Base-by-base conservation (phyloP, 2,888 invertebrate species). In the Hecatera dysodea region DNA sequence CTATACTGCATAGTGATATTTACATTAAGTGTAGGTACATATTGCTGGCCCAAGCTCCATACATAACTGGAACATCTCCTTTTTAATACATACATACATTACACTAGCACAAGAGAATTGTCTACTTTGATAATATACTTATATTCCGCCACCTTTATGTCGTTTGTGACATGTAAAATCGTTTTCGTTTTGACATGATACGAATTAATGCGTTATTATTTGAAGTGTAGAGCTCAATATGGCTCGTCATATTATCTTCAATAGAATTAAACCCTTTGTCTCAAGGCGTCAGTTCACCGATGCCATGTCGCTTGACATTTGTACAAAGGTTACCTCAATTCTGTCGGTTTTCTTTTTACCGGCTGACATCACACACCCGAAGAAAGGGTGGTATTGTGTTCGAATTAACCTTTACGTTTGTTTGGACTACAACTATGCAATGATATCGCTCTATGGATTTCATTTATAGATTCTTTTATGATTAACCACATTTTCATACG, bases 221-320 rank as follows among this genome's bases (percentile, higher is more conserved):
- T 72, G 75, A 81, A 69, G 65, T 75, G 75, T 91, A 93, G 86
- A 91, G 93, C 90, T 88, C 87, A 89, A 79, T 90, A 91, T 93
- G 52, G 90, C 86, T 86, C 85, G 85, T 80, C 77, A 67, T 81
- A 81, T 79, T 73, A 83, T 86, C 83, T 88, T 88, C 87, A 89
- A 91, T 92, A 89, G 92, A 91, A 91, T 92, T 93, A 91, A 95
- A 93, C 93, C 94, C 94, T 94, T 95, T 95, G 95, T 95, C 94
- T 95, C 92, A 94, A 94, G 94, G 93, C 91, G 91, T 91, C 89
- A 89, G 89, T 91, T 89, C 91, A 89, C 89, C 90, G 92, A 88
- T 91, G 90, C 90, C 86, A 89, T 91, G 90, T 91, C 91, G 93
- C 90, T 89, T 96, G 96, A 92, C 96, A 96, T 96, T 96, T 95